phyloP scores from a whole-genome alignment of 1,140 invertebrate species.

The Caenorhabditis remanei region DNA sequence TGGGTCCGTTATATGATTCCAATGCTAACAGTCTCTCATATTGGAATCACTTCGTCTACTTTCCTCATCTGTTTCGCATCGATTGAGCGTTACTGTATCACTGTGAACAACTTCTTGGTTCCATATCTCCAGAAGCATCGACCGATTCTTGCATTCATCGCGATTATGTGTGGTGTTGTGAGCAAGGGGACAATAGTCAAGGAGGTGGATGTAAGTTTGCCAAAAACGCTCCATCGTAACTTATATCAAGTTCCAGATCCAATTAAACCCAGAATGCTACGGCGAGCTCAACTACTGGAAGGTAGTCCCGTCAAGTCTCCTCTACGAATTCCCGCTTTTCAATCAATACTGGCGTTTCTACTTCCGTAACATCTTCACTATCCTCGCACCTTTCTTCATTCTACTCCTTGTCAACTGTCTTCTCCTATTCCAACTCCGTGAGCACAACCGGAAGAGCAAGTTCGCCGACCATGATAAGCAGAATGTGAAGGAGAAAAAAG shows the following conservation, averaged over 20 bases:
- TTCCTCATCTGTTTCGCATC: constrained; percentile 64
- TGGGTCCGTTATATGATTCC: constrained; percentile 64
- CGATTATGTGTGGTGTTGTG: constrained; percentile 58
- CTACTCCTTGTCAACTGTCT: constrained; percentile 48
- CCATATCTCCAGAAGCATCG: constrained; percentile 57
- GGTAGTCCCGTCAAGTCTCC: background rate
- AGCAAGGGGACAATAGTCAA: constrained; percentile 54
- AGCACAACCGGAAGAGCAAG: constrained; percentile 31
- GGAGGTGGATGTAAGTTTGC: constrained; percentile 52
- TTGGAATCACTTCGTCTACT: constrained; percentile 65
- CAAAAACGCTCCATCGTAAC: background rate
- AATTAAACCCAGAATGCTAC: constrained; percentile 16
- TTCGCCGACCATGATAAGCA: constrained; percentile 44
- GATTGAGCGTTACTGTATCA: constrained; percentile 63
- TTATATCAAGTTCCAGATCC: constrained; percentile 14
- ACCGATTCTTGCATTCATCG: constrained; percentile 48
- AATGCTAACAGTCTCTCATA: constrained; percentile 65
- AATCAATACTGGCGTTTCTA: constrained; percentile 54
- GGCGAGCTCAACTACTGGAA: constrained; percentile 38
- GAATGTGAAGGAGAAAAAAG: constrained; percentile 59
- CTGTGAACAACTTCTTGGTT: constrained; percentile 57
- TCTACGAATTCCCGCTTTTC: constrained; percentile 1
- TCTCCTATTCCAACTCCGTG: constrained; percentile 39
- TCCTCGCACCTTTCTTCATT: constrained; percentile 58
- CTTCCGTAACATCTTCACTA: constrained; percentile 58